Base-by-base conservation (phyloP, 2,797 vertebrate genomes). In the Enteromius treurensis region DNA sequence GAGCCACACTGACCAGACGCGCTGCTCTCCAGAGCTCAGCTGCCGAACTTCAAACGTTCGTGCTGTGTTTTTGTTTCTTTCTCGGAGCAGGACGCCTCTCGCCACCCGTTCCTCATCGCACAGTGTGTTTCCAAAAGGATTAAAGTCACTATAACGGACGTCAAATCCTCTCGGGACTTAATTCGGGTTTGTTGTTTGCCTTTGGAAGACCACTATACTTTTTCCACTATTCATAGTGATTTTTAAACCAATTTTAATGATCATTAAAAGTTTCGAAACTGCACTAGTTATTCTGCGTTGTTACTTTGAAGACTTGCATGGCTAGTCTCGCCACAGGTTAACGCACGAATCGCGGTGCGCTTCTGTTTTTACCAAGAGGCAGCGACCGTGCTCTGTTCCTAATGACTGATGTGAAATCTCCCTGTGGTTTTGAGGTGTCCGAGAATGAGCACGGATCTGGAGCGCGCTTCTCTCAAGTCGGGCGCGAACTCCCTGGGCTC, bases 381-480 rank as follows among this genome's bases (percentile, higher is more conserved):
- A 23, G 23, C 74, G 67, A 68, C 23, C 77, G 71, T 45, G 40
- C 58, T 62, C 74, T 0, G 34, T 11, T 23, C 73, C 87, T 69
- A 0, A 88, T 76, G 88, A 75, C 23, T 77, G 69, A 77, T 32
- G 86, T 77, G 45, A 85, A 70, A 84, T 73, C 74, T 75, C 79
- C 3, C 65, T 88, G 64, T 69, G 62, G 23, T 32, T 84, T 77
- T 77, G 87, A 86, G 37, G 84, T 77, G 86, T 60, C 86, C 85
- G 81, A 95, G 92, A 86, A 97, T 97, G 96, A 96, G 93, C 94
- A 90, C 95, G 58, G 95, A 94, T 77, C 91, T 95, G 92, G 95
- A 96, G 93, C 92, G 94, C 90, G 91, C 92, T 90, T 91, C 94
- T 71, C 91, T 93, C 81, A 90, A 89, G 88, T 90, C 93, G 23